Evolutionary conservation across 2,797 vertebrate genomes (phyloP), one percentile per base, ranked within the genome.

Genomic region (Cyprinodon diabolis): DNA sequence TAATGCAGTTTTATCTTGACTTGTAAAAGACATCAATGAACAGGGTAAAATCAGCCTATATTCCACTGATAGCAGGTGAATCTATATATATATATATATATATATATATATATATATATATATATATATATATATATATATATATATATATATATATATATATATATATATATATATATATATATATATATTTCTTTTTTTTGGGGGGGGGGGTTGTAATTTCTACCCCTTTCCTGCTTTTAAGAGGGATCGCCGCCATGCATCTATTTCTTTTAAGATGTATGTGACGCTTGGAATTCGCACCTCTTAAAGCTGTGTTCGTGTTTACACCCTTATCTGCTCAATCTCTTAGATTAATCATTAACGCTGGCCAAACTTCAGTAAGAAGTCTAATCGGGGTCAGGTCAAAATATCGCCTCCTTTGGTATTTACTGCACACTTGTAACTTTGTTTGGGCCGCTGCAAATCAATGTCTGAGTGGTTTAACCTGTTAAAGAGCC

Each of bases 371-470:
- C 78, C 85, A 93, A 92, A 92, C 90, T 79, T 73, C 80, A 81
- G 69, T 88, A 76, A 87, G 85, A 84, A 67, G 72, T 76, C 70
- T 84, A 85, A 90, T 91, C 79, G 81, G 83, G 70, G 83, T 78
- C 65, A 75, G 86, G 91, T 93, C 83, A 89, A 81, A 88, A 87
- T 90, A 86, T 91, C 78, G 84, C 85, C 91, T 87, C 75, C 84
- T 86, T 79, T 88, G 90, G 84, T 94, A 91, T 94, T 95, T 93
- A 91, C 89, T 86, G 90, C 92, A 81, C 87, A 90, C 89, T 85
- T 80, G 74, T 90, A 90, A 92, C 87, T 91, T 90, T 87, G 87
- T 90, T 90, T 90, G 78, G 82, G 67, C 84, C 17, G 68, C 48
- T 5, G 51, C 77, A 81, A 80, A 86, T 90, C 79, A 84, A 51